Evolutionary conservation across 2,113 vertebrate genomes (phyloP).

Genomic region (Fregata magnificens): DNA sequence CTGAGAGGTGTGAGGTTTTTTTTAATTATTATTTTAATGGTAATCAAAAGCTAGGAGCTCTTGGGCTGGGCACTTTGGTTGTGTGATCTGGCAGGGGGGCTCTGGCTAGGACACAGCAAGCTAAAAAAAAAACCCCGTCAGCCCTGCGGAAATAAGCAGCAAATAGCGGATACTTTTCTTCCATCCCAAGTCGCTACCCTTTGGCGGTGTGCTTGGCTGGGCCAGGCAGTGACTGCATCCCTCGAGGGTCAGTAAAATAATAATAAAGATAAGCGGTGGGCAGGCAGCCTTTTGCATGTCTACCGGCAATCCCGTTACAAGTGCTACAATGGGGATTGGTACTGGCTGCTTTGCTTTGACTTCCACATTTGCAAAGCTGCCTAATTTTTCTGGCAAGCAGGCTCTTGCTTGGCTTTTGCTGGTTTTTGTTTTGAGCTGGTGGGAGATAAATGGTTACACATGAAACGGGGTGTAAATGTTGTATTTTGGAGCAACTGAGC

Average conservation of each 20-base stretch:
- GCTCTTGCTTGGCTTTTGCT: neutral
- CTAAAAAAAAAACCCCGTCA: neutral
- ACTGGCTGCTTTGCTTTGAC: neutral
- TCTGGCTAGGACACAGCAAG: neutral
- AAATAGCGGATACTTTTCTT: neutral
- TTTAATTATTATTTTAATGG: neutral
- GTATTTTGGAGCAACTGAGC: neutral
- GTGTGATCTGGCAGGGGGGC: neutral
- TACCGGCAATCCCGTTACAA: neutral
- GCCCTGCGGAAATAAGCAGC: accelerated
- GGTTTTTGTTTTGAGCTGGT: neutral
- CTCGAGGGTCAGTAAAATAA: neutral
- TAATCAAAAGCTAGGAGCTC: neutral
- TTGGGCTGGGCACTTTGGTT: neutral
- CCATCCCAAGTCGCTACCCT: neutral
- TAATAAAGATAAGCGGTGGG: neutral
- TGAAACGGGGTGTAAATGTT: neutral
- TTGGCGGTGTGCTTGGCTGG: neutral
- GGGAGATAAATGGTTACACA: accelerated
- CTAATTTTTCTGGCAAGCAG: neutral
- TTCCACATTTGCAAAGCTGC: neutral
- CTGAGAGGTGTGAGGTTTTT: neutral
- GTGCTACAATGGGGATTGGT: accelerated
- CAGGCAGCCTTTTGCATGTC: neutral
- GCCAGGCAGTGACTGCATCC: neutral